These are phyloP conservation scores for Chorisops tibialis DNA, from an alignment of 2,888 invertebrate species.

Conservation along the genomic window DNA sequence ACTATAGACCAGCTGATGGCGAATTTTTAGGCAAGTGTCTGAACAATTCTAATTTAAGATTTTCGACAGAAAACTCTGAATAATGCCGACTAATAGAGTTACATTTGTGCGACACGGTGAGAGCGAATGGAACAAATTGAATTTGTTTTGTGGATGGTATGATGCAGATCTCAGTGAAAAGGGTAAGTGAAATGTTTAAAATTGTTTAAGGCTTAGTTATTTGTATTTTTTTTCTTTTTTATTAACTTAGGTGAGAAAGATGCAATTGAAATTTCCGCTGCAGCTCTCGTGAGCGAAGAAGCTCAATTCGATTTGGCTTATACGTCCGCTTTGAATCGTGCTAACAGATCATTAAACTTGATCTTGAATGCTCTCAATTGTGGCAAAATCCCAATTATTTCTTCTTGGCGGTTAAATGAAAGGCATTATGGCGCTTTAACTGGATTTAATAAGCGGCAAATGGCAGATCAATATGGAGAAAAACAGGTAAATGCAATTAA, in stretches of 20 bases:
- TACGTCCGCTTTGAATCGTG: constrained; percentile 75
- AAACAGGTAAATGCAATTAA: constrained; percentile 58
- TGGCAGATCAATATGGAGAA: constrained; percentile 81
- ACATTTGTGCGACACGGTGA: constrained; percentile 65
- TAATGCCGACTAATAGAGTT: constrained; percentile 50
- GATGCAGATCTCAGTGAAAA: constrained; percentile 67
- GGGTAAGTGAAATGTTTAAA: constrained; percentile 52
- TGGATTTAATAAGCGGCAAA: constrained; percentile 79
- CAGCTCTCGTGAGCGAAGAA: constrained; percentile 66
- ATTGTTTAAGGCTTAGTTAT: no score
- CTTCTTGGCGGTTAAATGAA: constrained; percentile 83
- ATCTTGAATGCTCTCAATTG: constrained; percentile 67
- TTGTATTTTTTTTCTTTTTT: not conserved
- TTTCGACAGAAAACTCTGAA: not conserved
- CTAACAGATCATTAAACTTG: constrained; percentile 67
- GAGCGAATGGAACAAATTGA: constrained; percentile 72
- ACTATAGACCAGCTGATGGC: no score
- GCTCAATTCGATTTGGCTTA: constrained; percentile 75
- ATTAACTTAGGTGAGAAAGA: constrained; percentile 41
- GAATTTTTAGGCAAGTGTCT: no score
- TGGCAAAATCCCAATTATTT: constrained; percentile 62
- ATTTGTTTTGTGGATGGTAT: constrained; percentile 72
- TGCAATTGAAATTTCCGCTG: constrained; percentile 56
- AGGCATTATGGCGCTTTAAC: constrained; percentile 85
- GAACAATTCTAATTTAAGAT: no score